Percentiles rank a stretch among this genome's conserved stretches.
Conservation (phyloP, 2,888 invertebrate genomes). For the Lasioglossum vierecki region DNA sequence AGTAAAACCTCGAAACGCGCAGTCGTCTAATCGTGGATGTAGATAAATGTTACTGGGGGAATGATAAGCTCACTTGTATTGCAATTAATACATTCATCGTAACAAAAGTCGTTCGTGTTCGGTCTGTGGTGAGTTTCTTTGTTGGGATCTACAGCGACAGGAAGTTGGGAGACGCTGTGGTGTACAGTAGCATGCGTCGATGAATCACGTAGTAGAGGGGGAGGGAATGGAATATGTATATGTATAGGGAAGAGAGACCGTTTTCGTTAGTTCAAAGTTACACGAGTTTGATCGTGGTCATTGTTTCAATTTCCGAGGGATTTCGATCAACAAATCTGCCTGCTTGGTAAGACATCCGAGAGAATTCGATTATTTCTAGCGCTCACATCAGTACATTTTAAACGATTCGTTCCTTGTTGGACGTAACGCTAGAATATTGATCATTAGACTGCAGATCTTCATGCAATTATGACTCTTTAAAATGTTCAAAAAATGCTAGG, state of each 20-base stretch:
- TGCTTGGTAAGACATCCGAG: not conserved
- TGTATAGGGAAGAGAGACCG: conserved; percentile 24
- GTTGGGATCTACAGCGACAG: not conserved
- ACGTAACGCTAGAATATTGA: not conserved
- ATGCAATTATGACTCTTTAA: too few species aligned
- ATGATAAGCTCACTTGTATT: not conserved
- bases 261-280: conserved; percentile 8
- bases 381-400: not conserved
- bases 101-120: not conserved
- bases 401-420: not conserved
- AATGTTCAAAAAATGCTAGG: too few species aligned
- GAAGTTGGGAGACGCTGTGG: conserved; percentile 46
- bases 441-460: too few species aligned
- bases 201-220: conserved; percentile 53
- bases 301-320: not conserved
- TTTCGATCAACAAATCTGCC: not conserved
- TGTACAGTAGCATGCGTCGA: not conserved
- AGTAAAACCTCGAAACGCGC: not conserved
- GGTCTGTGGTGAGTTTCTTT: not conserved
- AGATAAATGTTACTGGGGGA: not conserved
- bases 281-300: not conserved
- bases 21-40: not conserved
- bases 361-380: not conserved
- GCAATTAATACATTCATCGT: not conserved
- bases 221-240: conserved; percentile 28